Conservation (phyloP, 2,113 vertebrate genomes). For the Miniopterus natalensis region DNA sequence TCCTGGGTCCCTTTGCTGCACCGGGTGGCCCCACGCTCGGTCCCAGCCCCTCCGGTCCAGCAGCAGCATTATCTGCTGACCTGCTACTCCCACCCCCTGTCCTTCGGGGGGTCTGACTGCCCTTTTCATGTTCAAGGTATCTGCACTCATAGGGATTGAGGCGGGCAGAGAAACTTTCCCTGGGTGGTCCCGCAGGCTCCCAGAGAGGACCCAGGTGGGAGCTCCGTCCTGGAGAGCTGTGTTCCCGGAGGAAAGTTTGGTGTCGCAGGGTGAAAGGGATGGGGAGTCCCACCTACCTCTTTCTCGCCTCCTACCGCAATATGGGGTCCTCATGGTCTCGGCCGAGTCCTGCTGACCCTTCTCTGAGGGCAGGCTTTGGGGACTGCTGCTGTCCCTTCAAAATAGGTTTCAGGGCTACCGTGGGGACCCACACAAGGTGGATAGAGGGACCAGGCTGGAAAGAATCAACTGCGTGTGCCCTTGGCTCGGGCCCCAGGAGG, state of each 20-base stretch:
- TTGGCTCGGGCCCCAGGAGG: background rate
- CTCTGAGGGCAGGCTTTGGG: background rate
- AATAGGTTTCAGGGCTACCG: background rate
- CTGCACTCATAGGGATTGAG: background rate
- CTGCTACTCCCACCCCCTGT: background rate
- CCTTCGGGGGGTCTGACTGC: background rate
- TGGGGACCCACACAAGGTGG: background rate
- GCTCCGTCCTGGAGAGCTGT: background rate
- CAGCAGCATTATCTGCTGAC: background rate
- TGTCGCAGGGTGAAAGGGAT: background rate
- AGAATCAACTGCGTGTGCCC: background rate
- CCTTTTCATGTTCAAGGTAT: background rate
- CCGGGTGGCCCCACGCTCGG: background rate
- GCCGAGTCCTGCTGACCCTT: background rate
- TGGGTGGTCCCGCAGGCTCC: background rate
- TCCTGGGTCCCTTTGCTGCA: background rate
- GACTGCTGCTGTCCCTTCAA: background rate
- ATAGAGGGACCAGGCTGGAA: background rate
- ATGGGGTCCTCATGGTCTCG: background rate
- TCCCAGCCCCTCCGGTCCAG: background rate
- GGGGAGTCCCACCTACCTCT: background rate
- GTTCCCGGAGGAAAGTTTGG: slow-evolving; percentile 75
- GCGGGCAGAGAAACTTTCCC: slow-evolving; percentile 71
- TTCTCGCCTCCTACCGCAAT: background rate
- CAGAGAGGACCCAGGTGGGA: background rate